A percentile compares a stretch with the other conserved stretches of the same genome.
Evolutionary conservation across 2,113 vertebrate genomes (phyloP).

Genomic region (Sprattus sprattus): DNA sequence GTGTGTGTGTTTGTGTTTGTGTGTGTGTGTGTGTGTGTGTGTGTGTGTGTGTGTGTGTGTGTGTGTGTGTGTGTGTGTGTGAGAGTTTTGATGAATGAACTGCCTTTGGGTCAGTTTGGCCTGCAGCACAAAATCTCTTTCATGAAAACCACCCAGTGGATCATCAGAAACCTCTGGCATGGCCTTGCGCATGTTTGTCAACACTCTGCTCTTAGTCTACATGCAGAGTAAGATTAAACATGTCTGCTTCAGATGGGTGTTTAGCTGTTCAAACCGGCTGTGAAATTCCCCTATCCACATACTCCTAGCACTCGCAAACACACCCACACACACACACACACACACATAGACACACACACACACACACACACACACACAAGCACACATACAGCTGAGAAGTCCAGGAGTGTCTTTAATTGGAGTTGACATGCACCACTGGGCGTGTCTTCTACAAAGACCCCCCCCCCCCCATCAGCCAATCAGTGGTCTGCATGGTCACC

Average conservation of each 20-base stretch:
- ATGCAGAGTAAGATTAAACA: neutral
- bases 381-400: neutral
- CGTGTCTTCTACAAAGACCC: neutral
- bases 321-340: neutral
- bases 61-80: slow-evolving; percentile 12
- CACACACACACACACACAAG: neutral
- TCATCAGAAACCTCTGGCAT: neutral
- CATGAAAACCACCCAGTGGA: neutral
- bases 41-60: neutral
- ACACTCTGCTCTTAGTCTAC: neutral
- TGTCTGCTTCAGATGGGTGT: too few species aligned
- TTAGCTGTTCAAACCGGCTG: too few species aligned
- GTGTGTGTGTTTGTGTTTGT: neutral
- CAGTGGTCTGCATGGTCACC: neutral
- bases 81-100: neutral
- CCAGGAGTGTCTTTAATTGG: neutral
- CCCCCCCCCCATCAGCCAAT: neutral
- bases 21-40: slow-evolving; percentile 15
- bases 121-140: neutral
- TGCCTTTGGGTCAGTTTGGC: neutral
- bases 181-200: neutral
- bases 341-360: neutral
- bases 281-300: too few species aligned
- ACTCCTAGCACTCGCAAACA: neutral
- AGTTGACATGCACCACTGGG: neutral